Conservation (phyloP, 2,113 vertebrate species). For the Cairina moschata region DNA sequence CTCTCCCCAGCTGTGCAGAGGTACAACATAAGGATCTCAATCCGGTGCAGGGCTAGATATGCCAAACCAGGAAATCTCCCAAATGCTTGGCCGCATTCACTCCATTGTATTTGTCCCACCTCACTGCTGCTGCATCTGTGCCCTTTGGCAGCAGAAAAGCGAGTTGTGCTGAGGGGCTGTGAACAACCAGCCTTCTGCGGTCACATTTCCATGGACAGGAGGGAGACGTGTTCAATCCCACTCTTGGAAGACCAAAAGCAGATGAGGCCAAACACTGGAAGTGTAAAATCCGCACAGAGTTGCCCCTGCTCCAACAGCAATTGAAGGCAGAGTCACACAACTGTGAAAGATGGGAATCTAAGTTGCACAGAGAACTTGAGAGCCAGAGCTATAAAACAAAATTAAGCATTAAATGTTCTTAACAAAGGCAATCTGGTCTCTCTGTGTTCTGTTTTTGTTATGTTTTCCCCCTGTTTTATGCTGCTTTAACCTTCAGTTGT, state of each 20-base stretch:
- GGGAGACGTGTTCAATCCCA: background rate
- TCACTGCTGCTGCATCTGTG: background rate
- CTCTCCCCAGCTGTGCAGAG: background rate
- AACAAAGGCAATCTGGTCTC: conserved; percentile 47
- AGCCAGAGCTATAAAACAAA: conserved; percentile 31
- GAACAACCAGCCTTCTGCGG: background rate
- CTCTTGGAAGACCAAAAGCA: background rate
- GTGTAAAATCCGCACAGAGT: background rate
- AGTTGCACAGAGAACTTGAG: background rate
- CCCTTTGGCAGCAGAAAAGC: background rate
- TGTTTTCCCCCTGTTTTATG: conserved; percentile 54
- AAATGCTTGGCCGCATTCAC: background rate
- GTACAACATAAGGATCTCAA: background rate
- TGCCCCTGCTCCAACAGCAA: background rate
- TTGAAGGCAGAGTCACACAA: background rate
- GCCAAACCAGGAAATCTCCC: conserved; percentile 39
- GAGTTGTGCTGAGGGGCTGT: background rate
- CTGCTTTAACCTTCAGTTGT: conserved; percentile 69
- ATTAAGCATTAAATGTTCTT: conserved; percentile 38
- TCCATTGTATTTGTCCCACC: background rate
- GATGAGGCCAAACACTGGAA: background rate
- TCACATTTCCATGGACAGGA: background rate
- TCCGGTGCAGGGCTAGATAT: background rate
- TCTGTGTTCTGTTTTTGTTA: conserved; percentile 56
- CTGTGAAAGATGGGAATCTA: background rate